These are phyloP conservation scores for Dascillus cervinus DNA, from an alignment of 2,888 invertebrate species.

Conservation along the genomic window DNA sequence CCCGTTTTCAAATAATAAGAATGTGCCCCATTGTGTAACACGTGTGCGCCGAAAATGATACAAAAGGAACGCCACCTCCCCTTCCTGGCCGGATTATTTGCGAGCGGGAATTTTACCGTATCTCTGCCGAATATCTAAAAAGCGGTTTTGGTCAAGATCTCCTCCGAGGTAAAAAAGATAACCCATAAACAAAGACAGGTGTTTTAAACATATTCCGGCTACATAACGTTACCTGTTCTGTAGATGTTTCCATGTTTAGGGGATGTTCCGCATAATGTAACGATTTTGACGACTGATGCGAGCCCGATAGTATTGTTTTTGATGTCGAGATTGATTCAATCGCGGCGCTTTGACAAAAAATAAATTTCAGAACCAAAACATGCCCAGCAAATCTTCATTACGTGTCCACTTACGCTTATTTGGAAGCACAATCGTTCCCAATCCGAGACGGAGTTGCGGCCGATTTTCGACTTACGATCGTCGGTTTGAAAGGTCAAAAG, in stretches of 20 bases:
- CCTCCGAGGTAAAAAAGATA: slow-evolving; percentile 6
- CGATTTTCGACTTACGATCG: too few species aligned
- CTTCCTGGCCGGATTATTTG: slow-evolving; percentile 15
- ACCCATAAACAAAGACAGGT: slow-evolving; percentile 16
- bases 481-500: too few species aligned
- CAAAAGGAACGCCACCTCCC: too few species aligned
- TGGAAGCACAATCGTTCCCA: too few species aligned
- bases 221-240: slow-evolving; percentile 13
- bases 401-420: too few species aligned
- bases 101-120: slow-evolving; percentile 14
- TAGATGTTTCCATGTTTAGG: slow-evolving; percentile 22
- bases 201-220: slow-evolving; percentile 19
- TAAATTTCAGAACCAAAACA: slow-evolving; percentile 5
- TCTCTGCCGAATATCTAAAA: too few species aligned
- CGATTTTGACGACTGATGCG: slow-evolving; percentile 22
- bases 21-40: too few species aligned
- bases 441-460: too few species aligned
- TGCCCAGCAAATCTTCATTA: too few species aligned
- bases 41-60: too few species aligned
- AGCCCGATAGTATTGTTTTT: slow-evolving; percentile 24
- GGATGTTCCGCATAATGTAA: slow-evolving; percentile 24
- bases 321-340: slow-evolving; percentile 19
- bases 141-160: slow-evolving; percentile 10
- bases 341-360: slow-evolving; percentile 14
- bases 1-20: too few species aligned